Evolutionary conservation across 2,888 invertebrate species (phyloP), one percentile per base, ranked within the genome.

Genomic region (Sphaerophoria rueppellii): DNA sequence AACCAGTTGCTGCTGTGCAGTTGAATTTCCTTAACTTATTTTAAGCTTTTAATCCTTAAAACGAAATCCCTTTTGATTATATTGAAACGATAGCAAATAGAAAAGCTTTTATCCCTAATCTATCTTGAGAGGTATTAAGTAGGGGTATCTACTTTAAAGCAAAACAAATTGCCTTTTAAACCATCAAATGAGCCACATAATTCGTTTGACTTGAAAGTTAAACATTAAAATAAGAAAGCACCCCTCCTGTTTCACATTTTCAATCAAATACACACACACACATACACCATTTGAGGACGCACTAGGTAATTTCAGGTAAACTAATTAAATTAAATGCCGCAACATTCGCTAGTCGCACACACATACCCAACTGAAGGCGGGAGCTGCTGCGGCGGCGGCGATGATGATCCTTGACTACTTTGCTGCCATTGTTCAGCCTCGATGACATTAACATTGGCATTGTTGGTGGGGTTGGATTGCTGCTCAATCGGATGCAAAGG

Each of bases 321-420:
- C 52, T 54, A 67, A 67, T 67, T 67, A 40, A 67, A 67, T 67
- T 67, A 63, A 63, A 63, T 14, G 34, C 11, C 34, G 24, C 40
- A 58, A 37, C 57, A 58, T 58, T 57, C 57, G 35, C 55, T 24
- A 24, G 12, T 54, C 12, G 46, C 16, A 50, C 50, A 43, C 12
- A 82, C 77, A 50, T 77, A 82, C 82, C 82, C 82, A 50, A 46
- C 48, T 24, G 43, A 40, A 40, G 40, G 40, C 9, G 9, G 71
- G 9, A 9, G 40, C 9, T 6, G 71, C 35, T 50, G 50, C 24
- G 16, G 58, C 16, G 50, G 50, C 9, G 16, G 16, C 34, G 70
- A 65, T 46, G 77, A 77, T 82, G 82, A 82, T 69, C 82, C 82
- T 69, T 82, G 82, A 65, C 82, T 77, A 24, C 9, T 6, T 9